A percentile compares a stretch with the other conserved stretches of the same genome.
Evolutionary conservation across 2,797 vertebrate species (phyloP).

Genomic region (Okamejei kenojei): DNA sequence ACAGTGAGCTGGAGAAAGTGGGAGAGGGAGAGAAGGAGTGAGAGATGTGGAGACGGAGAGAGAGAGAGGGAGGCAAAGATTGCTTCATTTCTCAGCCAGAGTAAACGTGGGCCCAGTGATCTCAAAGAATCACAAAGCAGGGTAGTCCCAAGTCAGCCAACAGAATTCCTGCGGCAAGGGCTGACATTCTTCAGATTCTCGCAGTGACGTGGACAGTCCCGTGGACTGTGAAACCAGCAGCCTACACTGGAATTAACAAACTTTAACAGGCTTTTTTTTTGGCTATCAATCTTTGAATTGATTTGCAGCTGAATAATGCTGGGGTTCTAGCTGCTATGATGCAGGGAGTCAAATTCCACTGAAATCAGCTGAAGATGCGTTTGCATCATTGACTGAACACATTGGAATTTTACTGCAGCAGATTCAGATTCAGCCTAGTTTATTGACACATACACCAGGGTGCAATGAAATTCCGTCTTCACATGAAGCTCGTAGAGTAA

Average conservation of each 20-base stretch:
- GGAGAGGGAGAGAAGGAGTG: no score
- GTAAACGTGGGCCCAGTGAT: neutral
- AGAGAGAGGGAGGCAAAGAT: neutral
- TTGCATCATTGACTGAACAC: neutral
- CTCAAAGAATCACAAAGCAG: neutral
- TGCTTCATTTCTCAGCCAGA: neutral
- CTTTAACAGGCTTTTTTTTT: neutral
- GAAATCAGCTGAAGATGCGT: neutral
- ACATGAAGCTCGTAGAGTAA: no score
- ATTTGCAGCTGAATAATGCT: neutral
- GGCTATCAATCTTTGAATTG: neutral
- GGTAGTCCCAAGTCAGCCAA: neutral
- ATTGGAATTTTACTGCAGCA: no score
- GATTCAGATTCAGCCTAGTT: no score
- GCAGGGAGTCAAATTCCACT: neutral
- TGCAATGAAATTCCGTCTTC: no score
- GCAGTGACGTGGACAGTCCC: neutral
- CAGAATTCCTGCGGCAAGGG: neutral
- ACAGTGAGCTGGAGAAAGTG: no score
- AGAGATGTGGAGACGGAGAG: no score
- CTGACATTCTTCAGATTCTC: neutral
- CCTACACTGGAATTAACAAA: neutral
- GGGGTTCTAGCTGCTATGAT: neutral
- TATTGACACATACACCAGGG: no score
- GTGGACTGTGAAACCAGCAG: neutral